phyloP scores from a whole-genome alignment of 2,113 vertebrate genomes.

The Alosa alosa region DNA sequence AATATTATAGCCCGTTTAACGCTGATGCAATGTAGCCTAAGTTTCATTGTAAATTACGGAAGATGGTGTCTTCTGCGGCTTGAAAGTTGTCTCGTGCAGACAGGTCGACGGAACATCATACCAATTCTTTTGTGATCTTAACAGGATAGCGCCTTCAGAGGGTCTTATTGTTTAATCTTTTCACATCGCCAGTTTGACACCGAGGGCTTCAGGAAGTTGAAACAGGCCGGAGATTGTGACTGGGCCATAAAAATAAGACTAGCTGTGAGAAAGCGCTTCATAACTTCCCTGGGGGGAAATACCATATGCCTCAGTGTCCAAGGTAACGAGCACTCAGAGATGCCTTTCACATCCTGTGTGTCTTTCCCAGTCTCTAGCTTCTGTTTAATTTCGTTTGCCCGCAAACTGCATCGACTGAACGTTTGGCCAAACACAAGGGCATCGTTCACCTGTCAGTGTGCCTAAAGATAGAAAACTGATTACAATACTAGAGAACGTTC shows the following conservation, averaged over 20 bases:
- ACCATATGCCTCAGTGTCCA: constrained; percentile 46
- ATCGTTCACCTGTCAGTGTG: constrained; percentile 21
- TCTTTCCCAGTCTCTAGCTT: background rate
- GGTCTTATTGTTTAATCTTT: background rate
- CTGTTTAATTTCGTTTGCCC: background rate
- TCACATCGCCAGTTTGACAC: background rate
- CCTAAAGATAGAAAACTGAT: constrained; percentile 27
- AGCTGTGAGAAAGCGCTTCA: background rate
- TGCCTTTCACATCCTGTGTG: background rate
- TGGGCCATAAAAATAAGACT: background rate
- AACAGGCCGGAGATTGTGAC: background rate
- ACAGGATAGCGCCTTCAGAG: background rate
- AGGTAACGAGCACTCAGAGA: constrained; percentile 42
- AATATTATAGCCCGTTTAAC: background rate
- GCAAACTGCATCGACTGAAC: background rate
- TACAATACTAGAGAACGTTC: constrained; percentile 49
- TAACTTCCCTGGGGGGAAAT: background rate
- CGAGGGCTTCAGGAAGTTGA: background rate
- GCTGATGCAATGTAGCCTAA: background rate
- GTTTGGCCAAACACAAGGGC: constrained; percentile 14
- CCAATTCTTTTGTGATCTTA: background rate
- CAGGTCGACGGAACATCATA: background rate
- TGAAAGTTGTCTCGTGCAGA: background rate
- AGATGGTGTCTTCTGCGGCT: background rate
- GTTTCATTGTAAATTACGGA: background rate